Conservation (phyloP, 2,113 vertebrate genomes). For the Sphyrna mokarran region DNA sequence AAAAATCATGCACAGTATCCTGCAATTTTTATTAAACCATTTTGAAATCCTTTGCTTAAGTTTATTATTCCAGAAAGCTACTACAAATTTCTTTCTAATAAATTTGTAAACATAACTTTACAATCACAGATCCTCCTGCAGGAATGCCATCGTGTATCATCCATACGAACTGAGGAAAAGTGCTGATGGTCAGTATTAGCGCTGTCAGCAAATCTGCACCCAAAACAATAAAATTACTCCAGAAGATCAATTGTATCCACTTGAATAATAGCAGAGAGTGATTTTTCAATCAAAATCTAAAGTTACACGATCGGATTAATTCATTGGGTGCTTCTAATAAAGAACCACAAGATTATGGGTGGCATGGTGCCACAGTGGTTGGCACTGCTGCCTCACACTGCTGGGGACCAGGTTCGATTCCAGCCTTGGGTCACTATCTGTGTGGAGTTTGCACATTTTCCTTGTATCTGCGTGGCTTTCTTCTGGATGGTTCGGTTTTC, state of each 20-base stretch:
- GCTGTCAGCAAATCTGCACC: background rate
- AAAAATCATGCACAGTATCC: background rate
- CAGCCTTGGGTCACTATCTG: too few relatives aligned
- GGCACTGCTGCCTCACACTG: too few relatives aligned
- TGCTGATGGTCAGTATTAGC: background rate
- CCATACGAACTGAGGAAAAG: background rate
- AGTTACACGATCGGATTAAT: background rate
- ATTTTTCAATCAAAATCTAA: background rate
- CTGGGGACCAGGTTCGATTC: too few relatives aligned
- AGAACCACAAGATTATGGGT: background rate
- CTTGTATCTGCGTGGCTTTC: too few relatives aligned
- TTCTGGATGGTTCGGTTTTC: too few relatives aligned
- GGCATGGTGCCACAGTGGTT: too few relatives aligned
- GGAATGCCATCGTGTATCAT: background rate
- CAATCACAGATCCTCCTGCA: background rate
- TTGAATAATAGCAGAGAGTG: background rate
- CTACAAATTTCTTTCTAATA: background rate
- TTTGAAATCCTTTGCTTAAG: background rate
- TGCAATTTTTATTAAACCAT: background rate
- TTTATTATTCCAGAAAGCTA: background rate
- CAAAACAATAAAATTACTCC: background rate
- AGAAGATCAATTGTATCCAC: background rate
- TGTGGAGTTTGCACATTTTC: too few relatives aligned
- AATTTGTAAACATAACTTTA: background rate
- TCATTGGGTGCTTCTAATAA: background rate